Conservation (phyloP, 2,113 vertebrate genomes). For the Trochalopteron elliotii region DNA sequence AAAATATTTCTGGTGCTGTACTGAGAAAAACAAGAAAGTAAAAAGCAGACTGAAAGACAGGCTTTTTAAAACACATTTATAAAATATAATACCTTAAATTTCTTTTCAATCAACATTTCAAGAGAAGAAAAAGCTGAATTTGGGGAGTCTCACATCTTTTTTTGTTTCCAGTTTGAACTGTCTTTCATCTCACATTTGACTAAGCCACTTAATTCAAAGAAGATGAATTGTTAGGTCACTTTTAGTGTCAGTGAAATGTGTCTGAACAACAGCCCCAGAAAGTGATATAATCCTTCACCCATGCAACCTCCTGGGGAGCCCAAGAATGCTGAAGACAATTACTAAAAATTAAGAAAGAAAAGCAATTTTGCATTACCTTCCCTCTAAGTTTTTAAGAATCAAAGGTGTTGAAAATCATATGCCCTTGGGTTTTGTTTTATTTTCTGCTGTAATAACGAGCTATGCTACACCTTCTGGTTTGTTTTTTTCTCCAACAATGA, state of each 20-base stretch:
- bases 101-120: neutral
- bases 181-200: neutral
- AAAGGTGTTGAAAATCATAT: neutral
- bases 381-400: neutral
- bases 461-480: neutral
- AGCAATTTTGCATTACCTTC: neutral
- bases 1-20: neutral
- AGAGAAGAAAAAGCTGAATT: neutral
- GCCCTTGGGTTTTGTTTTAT: neutral
- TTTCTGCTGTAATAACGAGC: neutral
- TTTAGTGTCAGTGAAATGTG: neutral
- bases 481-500: neutral
- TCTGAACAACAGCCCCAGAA: neutral
- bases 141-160: neutral
- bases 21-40: neutral
- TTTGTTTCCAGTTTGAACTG: neutral
- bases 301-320: neutral
- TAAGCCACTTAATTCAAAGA: neutral
- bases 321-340: neutral
- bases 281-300: neutral
- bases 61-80: neutral
- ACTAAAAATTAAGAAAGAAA: neutral
- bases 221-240: neutral
- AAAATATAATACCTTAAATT: neutral
- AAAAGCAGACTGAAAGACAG: neutral